Percentiles rank a stretch among this genome's conserved stretches.
phyloP scores from a whole-genome alignment of 2,113 vertebrate species.

The Dryoscopus gambensis region DNA sequence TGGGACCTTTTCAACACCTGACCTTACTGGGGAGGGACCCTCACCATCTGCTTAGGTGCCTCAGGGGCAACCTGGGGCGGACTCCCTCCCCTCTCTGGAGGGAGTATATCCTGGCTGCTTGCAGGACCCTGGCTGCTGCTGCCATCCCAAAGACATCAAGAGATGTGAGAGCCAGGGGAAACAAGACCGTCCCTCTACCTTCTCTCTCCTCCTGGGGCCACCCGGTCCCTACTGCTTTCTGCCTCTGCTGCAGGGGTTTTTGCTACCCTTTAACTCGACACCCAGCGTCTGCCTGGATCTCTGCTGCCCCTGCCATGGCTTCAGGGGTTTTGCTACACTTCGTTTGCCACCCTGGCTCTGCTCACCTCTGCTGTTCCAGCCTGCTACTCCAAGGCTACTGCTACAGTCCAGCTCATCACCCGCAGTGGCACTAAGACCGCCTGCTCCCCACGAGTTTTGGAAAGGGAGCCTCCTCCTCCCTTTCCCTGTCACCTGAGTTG shows the following conservation, averaged over 20 bases:
- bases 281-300: neutral
- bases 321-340: too few species aligned
- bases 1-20: neutral
- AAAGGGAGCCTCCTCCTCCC: neutral
- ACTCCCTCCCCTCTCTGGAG: neutral
- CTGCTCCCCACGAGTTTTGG: neutral
- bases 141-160: neutral
- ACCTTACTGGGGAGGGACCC: too few species aligned
- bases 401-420: neutral
- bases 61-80: neutral
- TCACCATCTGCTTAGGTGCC: neutral
- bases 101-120: neutral
- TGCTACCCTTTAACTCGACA: neutral
- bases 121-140: neutral
- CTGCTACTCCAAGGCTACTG: fast-evolving
- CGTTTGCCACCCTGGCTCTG: neutral
- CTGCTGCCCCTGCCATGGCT: too few species aligned
- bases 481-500: fast-evolving
- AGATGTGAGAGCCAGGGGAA: neutral
- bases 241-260: neutral
- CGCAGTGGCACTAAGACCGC: neutral
- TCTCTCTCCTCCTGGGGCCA: neutral
- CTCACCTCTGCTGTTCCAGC: neutral
- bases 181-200: neutral
- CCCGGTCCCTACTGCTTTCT: neutral